Evolutionary conservation across 2,113 vertebrate genomes (phyloP), one percentile per base, ranked within the genome.

Genomic region (Tretioscincus oriximinensis): DNA sequence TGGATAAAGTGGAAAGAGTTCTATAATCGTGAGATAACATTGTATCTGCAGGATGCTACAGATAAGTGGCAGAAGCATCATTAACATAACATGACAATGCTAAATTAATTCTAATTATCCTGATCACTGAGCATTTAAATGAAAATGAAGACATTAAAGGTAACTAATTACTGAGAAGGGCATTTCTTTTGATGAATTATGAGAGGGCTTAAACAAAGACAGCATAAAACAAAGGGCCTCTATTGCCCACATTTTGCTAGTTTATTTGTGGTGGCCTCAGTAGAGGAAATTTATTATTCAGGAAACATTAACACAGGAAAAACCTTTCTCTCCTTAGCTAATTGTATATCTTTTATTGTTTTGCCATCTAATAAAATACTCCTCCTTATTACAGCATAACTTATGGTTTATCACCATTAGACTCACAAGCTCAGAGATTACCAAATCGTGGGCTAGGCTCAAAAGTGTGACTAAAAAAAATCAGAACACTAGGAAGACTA

Each of bases 31-130:
- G 91, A 94, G 92, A 93, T 94, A 93, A 93, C 60, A 64, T 86
- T 85, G 51, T 87, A 93, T 91, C 91, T 92, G 85, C 88, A 94
- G 91, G 87, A 92, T 88, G 85, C 80, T 78, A 83, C 31, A 86
- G 92, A 92, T 92, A 94, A 95, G 92, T 92, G 89, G 86, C 88
- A 95, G 93, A 93, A 95, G 85, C 92, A 69, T 90, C 90, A 93
- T 94, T 95, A 94, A 78, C 92, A 92, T 93, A 92, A 91, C 92
- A 94, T 84, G 89, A 95, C 94, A 96, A 94, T 93, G 94, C 82
- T 71, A 89, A 95, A 96, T 96, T 96, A 95, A 96, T 97, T 96
- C 93, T 93, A 97, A 97, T 98, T 98, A 97, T 94, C 90, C 95
- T 95, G 95, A 96, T 95, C 90, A 85, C 91, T 96, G 95, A 96